Evolutionary conservation across 2,113 vertebrate genomes (phyloP), one percentile per base, ranked within the genome.

Genomic region (Narcine bancroftii): DNA sequence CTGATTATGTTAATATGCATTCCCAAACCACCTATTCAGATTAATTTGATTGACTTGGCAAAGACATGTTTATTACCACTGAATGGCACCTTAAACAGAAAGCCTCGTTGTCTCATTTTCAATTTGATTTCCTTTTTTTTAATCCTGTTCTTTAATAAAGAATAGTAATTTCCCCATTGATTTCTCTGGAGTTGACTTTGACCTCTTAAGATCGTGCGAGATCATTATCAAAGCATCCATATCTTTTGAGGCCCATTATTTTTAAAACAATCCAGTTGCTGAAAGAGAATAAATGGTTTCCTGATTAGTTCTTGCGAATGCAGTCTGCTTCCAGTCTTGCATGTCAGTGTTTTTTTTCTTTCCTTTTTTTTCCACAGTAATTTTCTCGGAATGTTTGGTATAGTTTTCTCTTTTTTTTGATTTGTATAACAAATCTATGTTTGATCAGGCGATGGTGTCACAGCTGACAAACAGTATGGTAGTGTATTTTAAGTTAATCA

Each of bases 221-320:
- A 92, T 94, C 94, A 92, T 72, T 93, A 93, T 93, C 92, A 93
- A 94, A 92, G 76, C 92, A 87, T 93, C 92, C 1, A 0, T 93
- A 77, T 93, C 72, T 93, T 94, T 92, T 92, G 94, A 93, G 66
- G 81, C 56, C 81, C 39, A 36, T 7, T 93, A 93, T 92, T 92
- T 92, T 77, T 92, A 92, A 71, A 87, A 33, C 66, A 92, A 85
- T 92, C n/a, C 93, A 92, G 73, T 87, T 94, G 77, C 87, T 93
- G 92, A 93, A 47, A 50, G 87, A 94, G 76, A 93, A 93, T 93
- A 93, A 93, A 92, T 60, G 0, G 33, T 91, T 95, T 94, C 92
- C 93, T 93, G 92, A 85, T 66, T 92, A 92, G 92, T 11, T 50
- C 47, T 66, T 93, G 81, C 6, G 9, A 92, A 92, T 93, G 42